A percentile compares a stretch with the other conserved stretches of the same genome.
Conservation (phyloP, 2,113 vertebrate species). For the Podiceps cristatus region DNA sequence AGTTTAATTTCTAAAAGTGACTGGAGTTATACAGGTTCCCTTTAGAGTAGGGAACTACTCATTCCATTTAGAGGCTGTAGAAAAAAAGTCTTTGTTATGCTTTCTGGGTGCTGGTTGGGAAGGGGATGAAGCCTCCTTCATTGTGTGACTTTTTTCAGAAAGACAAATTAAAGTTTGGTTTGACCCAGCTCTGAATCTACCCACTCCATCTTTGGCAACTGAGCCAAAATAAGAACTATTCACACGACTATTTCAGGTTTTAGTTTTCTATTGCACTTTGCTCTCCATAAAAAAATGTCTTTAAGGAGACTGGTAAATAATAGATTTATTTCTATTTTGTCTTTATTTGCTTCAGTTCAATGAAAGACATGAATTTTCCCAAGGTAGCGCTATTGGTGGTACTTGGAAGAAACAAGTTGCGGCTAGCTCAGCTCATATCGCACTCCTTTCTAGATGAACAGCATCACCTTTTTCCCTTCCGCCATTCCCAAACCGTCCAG, state of each 20-base stretch:
- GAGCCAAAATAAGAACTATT: not conserved
- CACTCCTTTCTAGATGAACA: not conserved
- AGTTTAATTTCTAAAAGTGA: too few species aligned
- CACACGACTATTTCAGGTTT: not conserved
- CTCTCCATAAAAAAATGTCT: not conserved
- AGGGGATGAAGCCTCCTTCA: not conserved
- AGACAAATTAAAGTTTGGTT: not conserved
- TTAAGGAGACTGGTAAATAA: not conserved
- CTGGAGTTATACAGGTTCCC: not conserved
- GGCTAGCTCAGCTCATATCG: not conserved
- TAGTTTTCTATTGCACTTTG: not conserved
- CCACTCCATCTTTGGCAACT: not conserved
- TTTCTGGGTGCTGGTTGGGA: not conserved
- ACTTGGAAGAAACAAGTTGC: not conserved
- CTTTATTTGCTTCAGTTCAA: not conserved
- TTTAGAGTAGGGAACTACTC: not conserved
- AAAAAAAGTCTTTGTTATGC: not conserved
- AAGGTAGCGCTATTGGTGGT: fast-evolving
- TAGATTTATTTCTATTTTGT: not conserved
- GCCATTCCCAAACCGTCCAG: not conserved
- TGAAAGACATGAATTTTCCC: not conserved
- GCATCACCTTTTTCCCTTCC: not conserved
- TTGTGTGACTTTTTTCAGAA: not conserved
- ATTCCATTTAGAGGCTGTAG: not conserved
- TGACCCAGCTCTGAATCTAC: not conserved